phyloP scores from a whole-genome alignment of 2,797 vertebrate species.

The Poecilia velifera region DNA sequence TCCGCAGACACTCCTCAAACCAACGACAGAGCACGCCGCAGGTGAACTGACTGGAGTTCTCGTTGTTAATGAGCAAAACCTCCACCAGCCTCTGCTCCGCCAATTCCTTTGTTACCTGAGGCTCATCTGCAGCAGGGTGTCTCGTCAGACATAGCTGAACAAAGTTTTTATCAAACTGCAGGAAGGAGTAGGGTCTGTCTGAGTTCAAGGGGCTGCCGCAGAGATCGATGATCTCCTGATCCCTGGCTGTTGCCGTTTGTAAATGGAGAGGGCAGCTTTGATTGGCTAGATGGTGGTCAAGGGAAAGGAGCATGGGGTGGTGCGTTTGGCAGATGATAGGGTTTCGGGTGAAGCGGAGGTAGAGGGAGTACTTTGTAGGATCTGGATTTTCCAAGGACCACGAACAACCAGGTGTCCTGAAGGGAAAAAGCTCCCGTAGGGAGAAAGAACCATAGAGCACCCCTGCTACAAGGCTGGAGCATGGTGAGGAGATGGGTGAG shows the following conservation, averaged over 20 bases:
- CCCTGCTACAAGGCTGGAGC: constrained; percentile 94
- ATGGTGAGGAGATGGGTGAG: constrained; percentile 75
- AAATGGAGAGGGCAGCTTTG: constrained; percentile 89
- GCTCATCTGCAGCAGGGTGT: constrained; percentile 79
- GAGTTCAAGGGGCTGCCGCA: constrained; percentile 73
- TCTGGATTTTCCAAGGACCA: constrained; percentile 99
- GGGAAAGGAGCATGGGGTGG: constrained; percentile 92
- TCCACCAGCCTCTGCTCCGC: constrained; percentile 93
- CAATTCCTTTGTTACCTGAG: constrained; percentile 83
- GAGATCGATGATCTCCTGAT: constrained; percentile 86
- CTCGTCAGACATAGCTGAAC: constrained; percentile 92
- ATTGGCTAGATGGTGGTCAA: constrained; percentile 96
- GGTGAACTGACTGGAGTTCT: constrained; percentile 98
- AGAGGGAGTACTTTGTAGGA: constrained; percentile 98
- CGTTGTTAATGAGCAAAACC: constrained; percentile 96
- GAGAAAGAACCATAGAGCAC: constrained; percentile 99
- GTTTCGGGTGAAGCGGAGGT: constrained; percentile 94
- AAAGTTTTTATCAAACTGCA: constrained; percentile 98
- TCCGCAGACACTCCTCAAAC: constrained; percentile 94
- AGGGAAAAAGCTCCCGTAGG: constrained; percentile 96
- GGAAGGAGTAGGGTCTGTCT: constrained; percentile 86
- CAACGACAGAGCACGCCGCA: constrained; percentile 95
- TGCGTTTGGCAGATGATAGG: constrained; percentile 90
- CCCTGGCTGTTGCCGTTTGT: constrained; percentile 50
- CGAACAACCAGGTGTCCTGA: constrained; percentile 91